A percentile compares a stretch with the other conserved stretches of the same genome.
Conservation (phyloP, 2,888 invertebrate genomes). For the Adineta ricciae region DNA sequence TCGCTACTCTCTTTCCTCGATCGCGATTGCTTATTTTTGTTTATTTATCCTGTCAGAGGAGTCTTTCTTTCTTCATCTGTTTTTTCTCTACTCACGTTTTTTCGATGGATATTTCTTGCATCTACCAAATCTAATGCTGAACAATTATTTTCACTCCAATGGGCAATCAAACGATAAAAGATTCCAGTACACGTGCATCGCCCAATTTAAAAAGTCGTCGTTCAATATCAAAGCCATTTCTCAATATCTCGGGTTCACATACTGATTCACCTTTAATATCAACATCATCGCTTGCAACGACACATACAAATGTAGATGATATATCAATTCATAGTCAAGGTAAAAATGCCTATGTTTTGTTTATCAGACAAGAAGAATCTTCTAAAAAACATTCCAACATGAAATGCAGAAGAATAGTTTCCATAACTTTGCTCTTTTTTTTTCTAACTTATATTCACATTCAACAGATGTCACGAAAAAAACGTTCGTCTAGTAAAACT, state of each 20-base stretch:
- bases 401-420: neutral
- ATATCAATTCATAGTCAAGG: conserved; percentile 19
- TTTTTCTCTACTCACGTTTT: neutral
- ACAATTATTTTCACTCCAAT: neutral
- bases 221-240: conserved; percentile 14
- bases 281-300: neutral
- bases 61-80: neutral
- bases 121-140: neutral
- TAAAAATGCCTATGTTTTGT: neutral
- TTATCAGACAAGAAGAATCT: neutral
- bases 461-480: conserved; percentile 8
- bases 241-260: conserved; percentile 7
- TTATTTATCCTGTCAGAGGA: neutral
- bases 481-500: neutral
- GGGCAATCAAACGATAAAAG: conserved; percentile 14
- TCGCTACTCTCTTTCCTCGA: neutral
- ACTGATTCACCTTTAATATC: neutral
- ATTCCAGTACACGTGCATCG: neutral
- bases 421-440: neutral
- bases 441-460: neutral
- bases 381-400: neutral
- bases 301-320: neutral
- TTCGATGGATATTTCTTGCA: neutral
- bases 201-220: conserved; percentile 19
- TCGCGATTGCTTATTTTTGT: conserved; percentile 4